Evolutionary conservation across 2,797 vertebrate genomes (phyloP).

Genomic region (Mormyrops boulengeri): DNA sequence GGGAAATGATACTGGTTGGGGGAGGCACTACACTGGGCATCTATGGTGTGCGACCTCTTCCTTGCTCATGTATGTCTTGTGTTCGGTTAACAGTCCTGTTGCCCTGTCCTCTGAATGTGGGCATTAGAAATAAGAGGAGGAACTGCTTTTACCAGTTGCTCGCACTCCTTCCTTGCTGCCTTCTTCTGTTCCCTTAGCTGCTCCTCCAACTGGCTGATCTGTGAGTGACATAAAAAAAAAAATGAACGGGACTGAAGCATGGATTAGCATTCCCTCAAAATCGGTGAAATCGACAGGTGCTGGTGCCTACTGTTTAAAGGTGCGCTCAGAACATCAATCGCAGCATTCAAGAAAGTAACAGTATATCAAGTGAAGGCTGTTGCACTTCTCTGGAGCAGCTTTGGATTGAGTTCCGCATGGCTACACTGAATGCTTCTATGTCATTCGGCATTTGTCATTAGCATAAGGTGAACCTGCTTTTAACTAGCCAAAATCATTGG

Average conservation of each 20-base stretch:
- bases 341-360: neutral
- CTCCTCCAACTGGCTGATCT: conserved; percentile 68
- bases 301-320: neutral
- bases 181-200: conserved; percentile 54
- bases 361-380: neutral
- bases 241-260: neutral
- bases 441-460: neutral
- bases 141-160: conserved; percentile 60
- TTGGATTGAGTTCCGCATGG: neutral
- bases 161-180: conserved; percentile 56
- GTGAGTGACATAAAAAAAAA: conserved; percentile 17
- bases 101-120: conserved; percentile 23
- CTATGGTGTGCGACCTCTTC: neutral
- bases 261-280: neutral
- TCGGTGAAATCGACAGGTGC: neutral
- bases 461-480: neutral
- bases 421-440: neutral
- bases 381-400: neutral
- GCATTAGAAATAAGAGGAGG: neutral
- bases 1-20: conserved; percentile 16
- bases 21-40: conserved; percentile 12
- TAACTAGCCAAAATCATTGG: neutral
- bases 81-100: conserved; percentile 15
- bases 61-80: conserved; percentile 11
- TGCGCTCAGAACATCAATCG: neutral